Evolutionary conservation across 2,113 vertebrate genomes (phyloP).

Genomic region (Myocastor coypus): DNA sequence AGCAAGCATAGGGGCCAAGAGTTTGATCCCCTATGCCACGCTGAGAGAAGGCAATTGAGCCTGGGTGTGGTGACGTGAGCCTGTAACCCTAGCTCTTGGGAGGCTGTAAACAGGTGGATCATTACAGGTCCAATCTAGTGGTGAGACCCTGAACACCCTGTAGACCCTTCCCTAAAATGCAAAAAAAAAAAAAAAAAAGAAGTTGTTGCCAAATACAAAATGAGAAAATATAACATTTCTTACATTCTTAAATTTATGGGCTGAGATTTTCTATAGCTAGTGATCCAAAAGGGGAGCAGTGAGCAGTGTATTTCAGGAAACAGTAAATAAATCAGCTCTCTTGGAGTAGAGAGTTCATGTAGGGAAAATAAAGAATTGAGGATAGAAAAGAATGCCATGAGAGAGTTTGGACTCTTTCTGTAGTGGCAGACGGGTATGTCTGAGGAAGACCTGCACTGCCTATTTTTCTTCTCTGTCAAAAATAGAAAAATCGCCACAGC

Average conservation of each 20-base stretch:
- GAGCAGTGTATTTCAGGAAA: not conserved
- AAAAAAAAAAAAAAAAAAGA: too few relatives aligned
- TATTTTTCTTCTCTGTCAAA: not conserved
- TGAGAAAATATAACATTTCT: constrained; percentile 30
- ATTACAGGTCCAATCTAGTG: too few relatives aligned
- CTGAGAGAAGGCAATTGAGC: too few relatives aligned
- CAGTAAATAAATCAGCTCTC: not conserved
- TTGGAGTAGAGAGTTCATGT: not conserved
- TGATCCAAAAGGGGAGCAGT: not conserved
- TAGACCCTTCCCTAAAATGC: too few relatives aligned
- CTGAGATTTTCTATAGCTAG: not conserved
- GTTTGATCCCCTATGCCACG: too few relatives aligned
- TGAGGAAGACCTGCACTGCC: not conserved
- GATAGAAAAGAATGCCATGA: not conserved
- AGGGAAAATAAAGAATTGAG: not conserved
- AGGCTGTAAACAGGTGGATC: too few relatives aligned
- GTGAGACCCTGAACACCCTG: too few relatives aligned
- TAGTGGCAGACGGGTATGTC: not conserved
- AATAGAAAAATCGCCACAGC: not conserved
- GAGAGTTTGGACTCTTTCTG: not conserved
- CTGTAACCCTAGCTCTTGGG: too few relatives aligned
- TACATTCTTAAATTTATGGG: not conserved
- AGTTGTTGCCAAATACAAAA: not conserved
- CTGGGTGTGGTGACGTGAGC: too few relatives aligned
- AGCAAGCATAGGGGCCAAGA: too few relatives aligned